Base-by-base conservation (phyloP, 2,888 invertebrate genomes). In the Hirtodrosophila histrioides region DNA sequence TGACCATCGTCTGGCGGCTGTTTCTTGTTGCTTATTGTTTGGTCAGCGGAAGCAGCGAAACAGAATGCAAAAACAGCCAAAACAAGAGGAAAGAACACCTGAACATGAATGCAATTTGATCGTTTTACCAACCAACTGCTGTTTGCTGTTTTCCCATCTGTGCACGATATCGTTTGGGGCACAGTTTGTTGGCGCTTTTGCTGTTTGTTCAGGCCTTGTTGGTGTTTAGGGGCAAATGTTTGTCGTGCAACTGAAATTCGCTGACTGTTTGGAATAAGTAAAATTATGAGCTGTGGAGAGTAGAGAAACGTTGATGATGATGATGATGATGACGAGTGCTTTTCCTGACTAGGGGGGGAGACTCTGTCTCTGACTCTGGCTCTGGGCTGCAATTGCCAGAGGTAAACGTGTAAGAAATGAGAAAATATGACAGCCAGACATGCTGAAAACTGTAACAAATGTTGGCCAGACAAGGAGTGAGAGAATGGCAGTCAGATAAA, bases 341-440 rank as follows among this genome's bases (percentile, higher is more conserved):
- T n/a, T 36, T 23, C n/a, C 23, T 44, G 50, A 41, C 37, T 29
- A 10, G 29, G 31, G 10, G 6, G 17, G 12, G 27, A 27, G 27
- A 4, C 27, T 27, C 3, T 27, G 27, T 27, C 17, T 17, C 17
- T 17, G 17, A 6, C 27, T 27, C 5, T 6, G 4, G 27, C 27
- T 27, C 17, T 17, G 27, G 39, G 43, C 44, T 66, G 76, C 76
- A 76, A 83, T 83, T 76, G 81, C 80, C 76, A 74, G 71, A 79
- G 79, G 81, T 77, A 77, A 73, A 73, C 75, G 77, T 73, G 79
- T 70, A 72, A 70, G 75, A 78, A 79, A 82, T 84, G 79, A 78
- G 79, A 83, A 84, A 82, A 84, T 82, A 84, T 83, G 78, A 75
- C 84, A 75, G 61, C 60, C 81, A 80, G 78, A 71, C 78, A 77